A percentile compares a stretch with the other conserved stretches of the same genome.
phyloP scores from a whole-genome alignment of 2,888 invertebrate genomes.

The Idaea straminata region DNA sequence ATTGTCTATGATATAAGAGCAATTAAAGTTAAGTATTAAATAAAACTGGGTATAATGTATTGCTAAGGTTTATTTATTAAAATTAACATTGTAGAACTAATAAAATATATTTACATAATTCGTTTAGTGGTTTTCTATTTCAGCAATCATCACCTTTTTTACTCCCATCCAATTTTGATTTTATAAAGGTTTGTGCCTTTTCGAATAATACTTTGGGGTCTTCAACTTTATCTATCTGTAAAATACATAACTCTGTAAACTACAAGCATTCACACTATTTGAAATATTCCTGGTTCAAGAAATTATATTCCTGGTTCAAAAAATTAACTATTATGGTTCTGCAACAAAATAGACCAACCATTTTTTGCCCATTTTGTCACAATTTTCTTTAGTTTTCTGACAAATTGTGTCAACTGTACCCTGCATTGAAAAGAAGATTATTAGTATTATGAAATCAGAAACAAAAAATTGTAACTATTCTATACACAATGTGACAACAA shows the following conservation, averaged over 20 bases:
- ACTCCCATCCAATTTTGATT: constrained; percentile 78
- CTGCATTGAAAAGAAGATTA: constrained; percentile 51
- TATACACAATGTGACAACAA: constrained; percentile 21
- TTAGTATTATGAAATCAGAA: constrained; percentile 13
- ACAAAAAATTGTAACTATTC: constrained; percentile 19
- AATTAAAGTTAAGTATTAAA: constrained; percentile 54
- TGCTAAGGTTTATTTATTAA: constrained; percentile 35
- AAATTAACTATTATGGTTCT: constrained; percentile 27
- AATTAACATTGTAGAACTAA: constrained; percentile 49
- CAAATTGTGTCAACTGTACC: constrained; percentile 50
- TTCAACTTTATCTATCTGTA: constrained; percentile 91
- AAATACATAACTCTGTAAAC: constrained; percentile 30
- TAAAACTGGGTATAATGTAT: constrained; percentile 29
- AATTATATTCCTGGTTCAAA: constrained; percentile 56
- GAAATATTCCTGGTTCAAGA: constrained; percentile 57
- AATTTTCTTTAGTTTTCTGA: constrained; percentile 48
- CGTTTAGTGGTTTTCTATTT: constrained; percentile 27
- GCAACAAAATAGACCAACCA: constrained; percentile 56
- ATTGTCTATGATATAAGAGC: constrained; percentile 68
- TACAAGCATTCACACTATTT: constrained; percentile 2
- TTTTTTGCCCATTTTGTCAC: constrained; percentile 56
- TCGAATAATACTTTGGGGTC: constrained; percentile 87
- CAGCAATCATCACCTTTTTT: constrained; percentile 34
- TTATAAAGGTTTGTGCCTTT: constrained; percentile 84
- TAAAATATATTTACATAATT: constrained; percentile 61